Evolutionary conservation across 2,888 invertebrate species (phyloP), one percentile per base, ranked within the genome.

Genomic region (Ditula angustiorana): DNA sequence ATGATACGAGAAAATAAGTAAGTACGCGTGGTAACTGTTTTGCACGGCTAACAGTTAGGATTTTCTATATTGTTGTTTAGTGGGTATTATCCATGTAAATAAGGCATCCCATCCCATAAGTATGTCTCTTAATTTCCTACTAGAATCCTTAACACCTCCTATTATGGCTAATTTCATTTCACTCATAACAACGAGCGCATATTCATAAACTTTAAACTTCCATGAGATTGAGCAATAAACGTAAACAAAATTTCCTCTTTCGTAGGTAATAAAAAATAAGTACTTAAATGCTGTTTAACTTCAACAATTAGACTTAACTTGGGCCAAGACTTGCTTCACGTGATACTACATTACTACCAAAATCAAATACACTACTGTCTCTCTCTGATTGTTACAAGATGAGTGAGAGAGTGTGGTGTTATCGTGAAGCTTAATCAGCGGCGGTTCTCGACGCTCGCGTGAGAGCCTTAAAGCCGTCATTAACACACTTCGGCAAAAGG

Each of bases 401-500:
- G 30, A 64, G 46, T 11, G 33, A 19, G 64, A 64, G 23, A 47
- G 47, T 13, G 28, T 37, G 28, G 37, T 53, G 35, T 53, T 52
- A 64, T 64, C 59, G 53, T 53, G 28, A n/a, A 58, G 46, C 52
- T 64, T 59, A 52, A 53, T 64, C 53, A 59, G 50, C 19, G 35
- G 28, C 21, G 53, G 46, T 58, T 59, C 30, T 35, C 23, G 46
- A 52, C 35, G 33, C 50, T 68, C 61, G 84, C 86, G 84, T 86
- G 87, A 83, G 82, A 75, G 74, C 72, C 77, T 78, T 80, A 78
- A 59, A 86, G 78, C 79, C 75, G 78, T 81, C 84, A 86, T 89
- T 88, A 89, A 83, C 85, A 80, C 85, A 87, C 77, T 87, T 81
- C 74, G 81, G 82, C 49, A 64, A 61, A 61, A 57, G 56, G 57